Evolutionary conservation across 1,140 invertebrate genomes (phyloP), one percentile per base, ranked within the genome.

Genomic region (Drosophila quadrilineata): DNA sequence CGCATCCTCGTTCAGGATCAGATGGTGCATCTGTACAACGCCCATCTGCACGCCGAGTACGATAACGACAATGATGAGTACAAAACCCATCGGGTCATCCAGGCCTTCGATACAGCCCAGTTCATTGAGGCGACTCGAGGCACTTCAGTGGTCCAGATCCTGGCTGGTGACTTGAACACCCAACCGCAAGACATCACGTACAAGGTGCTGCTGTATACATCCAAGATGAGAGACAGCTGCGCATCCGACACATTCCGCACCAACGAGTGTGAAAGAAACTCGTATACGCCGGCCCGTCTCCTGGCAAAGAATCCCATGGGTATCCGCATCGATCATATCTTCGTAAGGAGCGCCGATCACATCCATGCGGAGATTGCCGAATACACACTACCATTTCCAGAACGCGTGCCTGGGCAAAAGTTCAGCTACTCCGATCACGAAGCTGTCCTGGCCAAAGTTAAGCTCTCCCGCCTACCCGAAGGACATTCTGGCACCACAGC

Each of bases 1-100:
- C 93, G 93, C 75, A 91, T 98, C 6, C 90, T 93, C 60, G 89
- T 93, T 54, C 90, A 93, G 12, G 93, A 94, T 57, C 90, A 94
- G 49, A 91, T 92, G 45, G 91, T 99, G 14, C 95, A 84, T 19
- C 89, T 99, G 62, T 99, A 98, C 90, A 94, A 94, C 60, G 95
- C 97, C 71, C 98, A 99, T 93, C 91, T 99, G 22, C 98, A 99
- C 92, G 98, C 98, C n/a, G 97, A 98, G 90, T 99, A 99, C 82
- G 93, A 95, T 90, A 91, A 92, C 26, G 92, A 93, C 64, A 93
- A 93, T 85, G 97, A 99, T 89, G 95, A 98, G 75, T 99, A 99
- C 89, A 91, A 94, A 66, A 94, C 96, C 31, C 98, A 99, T 89
- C 91, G 98, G 80, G 92, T 98, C 3, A 91, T 97, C 17, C 98